phyloP scores from a whole-genome alignment of 2,113 vertebrate genomes.

The Malurus alboscapulatus region DNA sequence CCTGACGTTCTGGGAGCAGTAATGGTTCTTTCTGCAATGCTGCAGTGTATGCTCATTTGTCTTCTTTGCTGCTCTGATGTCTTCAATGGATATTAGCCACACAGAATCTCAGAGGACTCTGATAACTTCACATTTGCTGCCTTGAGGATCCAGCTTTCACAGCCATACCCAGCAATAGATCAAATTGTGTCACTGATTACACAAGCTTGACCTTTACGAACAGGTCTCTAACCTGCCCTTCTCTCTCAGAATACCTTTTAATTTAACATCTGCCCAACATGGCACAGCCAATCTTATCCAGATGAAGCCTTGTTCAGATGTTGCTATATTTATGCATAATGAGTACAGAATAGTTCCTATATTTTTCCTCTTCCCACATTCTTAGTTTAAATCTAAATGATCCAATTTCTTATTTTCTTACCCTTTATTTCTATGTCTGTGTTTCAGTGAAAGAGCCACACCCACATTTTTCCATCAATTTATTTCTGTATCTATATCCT shows the following conservation, averaged over 20 bases:
- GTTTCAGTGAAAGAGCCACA: not conserved
- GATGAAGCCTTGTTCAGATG: not conserved
- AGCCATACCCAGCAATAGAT: constrained; percentile 35
- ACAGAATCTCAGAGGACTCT: constrained; percentile 47
- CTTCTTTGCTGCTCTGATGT: constrained; percentile 10
- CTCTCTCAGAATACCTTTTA: constrained; percentile 37
- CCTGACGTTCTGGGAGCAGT: constrained; percentile 36
- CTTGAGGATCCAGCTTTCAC: constrained; percentile 27
- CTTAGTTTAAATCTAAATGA: not conserved
- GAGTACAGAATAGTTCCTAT: not conserved
- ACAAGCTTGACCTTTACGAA: constrained; percentile 49
- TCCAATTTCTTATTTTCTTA: not conserved
- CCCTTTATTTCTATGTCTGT: not conserved
- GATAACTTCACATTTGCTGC: constrained; percentile 43
- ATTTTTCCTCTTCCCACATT: not conserved
- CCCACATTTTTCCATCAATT: not conserved
- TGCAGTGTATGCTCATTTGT: constrained; percentile 36
- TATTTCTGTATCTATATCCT: not conserved
- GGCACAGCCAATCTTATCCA: not conserved
- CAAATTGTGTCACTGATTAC: constrained; percentile 47
- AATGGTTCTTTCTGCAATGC: constrained; percentile 32
- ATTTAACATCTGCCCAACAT: constrained; percentile 19
- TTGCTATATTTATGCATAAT: not conserved
- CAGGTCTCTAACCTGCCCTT: constrained; percentile 33
- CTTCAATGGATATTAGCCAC: constrained; percentile 24